These are phyloP conservation scores for Aelia acuminata DNA, from an alignment of 2,888 invertebrate species.

Conservation along the genomic window DNA sequence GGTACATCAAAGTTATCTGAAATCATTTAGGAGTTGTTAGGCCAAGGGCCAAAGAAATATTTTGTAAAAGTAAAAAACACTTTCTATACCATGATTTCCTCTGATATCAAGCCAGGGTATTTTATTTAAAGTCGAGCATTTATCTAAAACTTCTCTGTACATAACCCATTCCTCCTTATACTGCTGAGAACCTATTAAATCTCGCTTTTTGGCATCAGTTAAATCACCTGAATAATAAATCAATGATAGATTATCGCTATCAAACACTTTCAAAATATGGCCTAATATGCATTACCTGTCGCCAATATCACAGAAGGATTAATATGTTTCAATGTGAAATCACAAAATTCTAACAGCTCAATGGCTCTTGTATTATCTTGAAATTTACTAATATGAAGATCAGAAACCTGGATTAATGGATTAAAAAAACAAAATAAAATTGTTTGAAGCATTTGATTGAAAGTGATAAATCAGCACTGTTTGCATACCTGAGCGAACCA, in stretches of 20 bases:
- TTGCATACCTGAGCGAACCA: slow-evolving; percentile 83
- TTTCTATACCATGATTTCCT: slow-evolving; percentile 87
- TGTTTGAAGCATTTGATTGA: slow-evolving; percentile 45
- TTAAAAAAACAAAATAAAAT: slow-evolving; percentile 36
- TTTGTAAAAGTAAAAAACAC: slow-evolving; percentile 48
- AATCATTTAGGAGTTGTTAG: slow-evolving; percentile 67
- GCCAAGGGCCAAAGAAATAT: background rate
- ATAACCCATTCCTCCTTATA: slow-evolving; percentile 86
- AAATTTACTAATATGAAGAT: slow-evolving; percentile 90
- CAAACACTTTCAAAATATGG: background rate
- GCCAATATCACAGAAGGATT: slow-evolving; percentile 85
- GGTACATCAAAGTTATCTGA: slow-evolving; percentile 91
- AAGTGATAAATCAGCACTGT: background rate
- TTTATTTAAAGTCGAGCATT: slow-evolving; percentile 77
- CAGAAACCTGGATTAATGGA: slow-evolving; percentile 79
- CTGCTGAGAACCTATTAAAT: slow-evolving; percentile 86
- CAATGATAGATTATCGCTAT: background rate
- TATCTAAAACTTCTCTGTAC: slow-evolving; percentile 80
- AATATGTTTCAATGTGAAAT: slow-evolving; percentile 79
- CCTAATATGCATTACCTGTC: slow-evolving; percentile 74
- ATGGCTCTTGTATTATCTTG: slow-evolving; percentile 81
- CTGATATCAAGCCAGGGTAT: slow-evolving; percentile 90
- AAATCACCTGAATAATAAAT: slow-evolving; percentile 76
- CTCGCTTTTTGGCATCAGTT: slow-evolving; percentile 87
- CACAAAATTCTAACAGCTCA: slow-evolving; percentile 86